phyloP scores from a whole-genome alignment of 1,140 invertebrate genomes.

The Macrobrachium rosenbergii region DNA sequence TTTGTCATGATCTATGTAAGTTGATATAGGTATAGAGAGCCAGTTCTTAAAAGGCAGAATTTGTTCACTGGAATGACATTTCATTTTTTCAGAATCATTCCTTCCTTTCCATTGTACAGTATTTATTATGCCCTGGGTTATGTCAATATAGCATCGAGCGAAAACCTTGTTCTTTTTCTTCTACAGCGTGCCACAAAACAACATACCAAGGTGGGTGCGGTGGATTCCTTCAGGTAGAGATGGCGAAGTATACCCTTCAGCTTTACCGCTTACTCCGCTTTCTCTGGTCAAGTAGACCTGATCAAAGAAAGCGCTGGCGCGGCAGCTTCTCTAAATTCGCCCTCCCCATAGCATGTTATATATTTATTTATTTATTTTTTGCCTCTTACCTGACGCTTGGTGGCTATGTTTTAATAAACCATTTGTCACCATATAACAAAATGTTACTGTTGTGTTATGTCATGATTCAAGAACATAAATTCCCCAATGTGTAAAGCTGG shows the following conservation, averaged over 20 bases:
- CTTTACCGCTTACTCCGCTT: constrained; percentile 44
- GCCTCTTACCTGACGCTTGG: neutral
- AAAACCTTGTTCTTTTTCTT: constrained; percentile 55
- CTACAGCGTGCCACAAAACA: constrained; percentile 55
- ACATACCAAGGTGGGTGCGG: constrained; percentile 52
- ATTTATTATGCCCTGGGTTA: neutral
- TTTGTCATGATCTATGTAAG: no score
- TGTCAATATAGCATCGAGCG: constrained; percentile 29
- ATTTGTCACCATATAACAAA: no score
- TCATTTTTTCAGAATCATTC: constrained; percentile 13
- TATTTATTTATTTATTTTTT: neutral
- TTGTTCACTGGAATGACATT: neutral
- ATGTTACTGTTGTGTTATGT: no score
- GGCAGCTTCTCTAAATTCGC: neutral
- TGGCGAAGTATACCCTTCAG: constrained; percentile 51
- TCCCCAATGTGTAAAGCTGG: constrained; percentile 14
- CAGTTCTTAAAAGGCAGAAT: no score
- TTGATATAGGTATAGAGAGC: no score
- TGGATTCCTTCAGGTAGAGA: constrained; percentile 41
- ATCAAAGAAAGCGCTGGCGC: constrained; percentile 27
- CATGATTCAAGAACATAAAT: neutral
- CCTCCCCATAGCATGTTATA: neutral
- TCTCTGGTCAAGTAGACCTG: constrained; percentile 33
- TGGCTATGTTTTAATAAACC: no score
- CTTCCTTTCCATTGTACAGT: neutral